Evolutionary conservation across 2,888 invertebrate genomes (phyloP), one percentile per base, ranked within the genome.

Genomic region (Temnothorax unifasciatus): DNA sequence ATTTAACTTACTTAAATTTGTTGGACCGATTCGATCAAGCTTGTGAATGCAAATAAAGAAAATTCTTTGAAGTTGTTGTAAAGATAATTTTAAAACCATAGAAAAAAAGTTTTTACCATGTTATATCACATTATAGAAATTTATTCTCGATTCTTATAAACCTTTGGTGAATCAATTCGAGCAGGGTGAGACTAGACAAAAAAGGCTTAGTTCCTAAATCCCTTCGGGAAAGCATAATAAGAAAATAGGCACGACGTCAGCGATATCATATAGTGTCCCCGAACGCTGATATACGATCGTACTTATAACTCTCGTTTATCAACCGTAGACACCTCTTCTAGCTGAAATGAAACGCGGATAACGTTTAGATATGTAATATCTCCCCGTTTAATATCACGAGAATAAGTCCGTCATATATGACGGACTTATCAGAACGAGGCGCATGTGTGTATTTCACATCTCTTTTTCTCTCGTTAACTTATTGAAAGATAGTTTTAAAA

Each of bases 181-280:
- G 34, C 21, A 29, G 21, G 2, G 8, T 73, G n/a, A 15, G 29
- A 29, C 29, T n/a, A 4, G n/a, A n/a, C 3, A 59, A 79, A 54
- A 4, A 13, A 64, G 11, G 18, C 11, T n/a, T 29, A 85, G 71
- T 82, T 68, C 71, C 76, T 83, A 89, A 89, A 90, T 89, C 86
- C 85, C 85, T 68, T 81, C 61, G 61, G 84, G 76, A 76, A 85
- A 83, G 75, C 75, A 29, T 71, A 54, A 77, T 84, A 75, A 47
- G 68, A 83, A 82, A 84, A 79, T 64, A 85, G 79, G 71, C 61
- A 77, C 69, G 64, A 82, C 52, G 84, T 85, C 82, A 86, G 83
- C 84, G 66, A 82, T 89, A 85, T 77, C 82, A 73, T 71, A 82
- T 77, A 87, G 71, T 59, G 74, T 52, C 18, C 9, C 47, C 68